Percentiles rank a stretch among this genome's conserved stretches.
Conservation (phyloP, 2,797 vertebrate species). For the Caiman crocodilus region DNA sequence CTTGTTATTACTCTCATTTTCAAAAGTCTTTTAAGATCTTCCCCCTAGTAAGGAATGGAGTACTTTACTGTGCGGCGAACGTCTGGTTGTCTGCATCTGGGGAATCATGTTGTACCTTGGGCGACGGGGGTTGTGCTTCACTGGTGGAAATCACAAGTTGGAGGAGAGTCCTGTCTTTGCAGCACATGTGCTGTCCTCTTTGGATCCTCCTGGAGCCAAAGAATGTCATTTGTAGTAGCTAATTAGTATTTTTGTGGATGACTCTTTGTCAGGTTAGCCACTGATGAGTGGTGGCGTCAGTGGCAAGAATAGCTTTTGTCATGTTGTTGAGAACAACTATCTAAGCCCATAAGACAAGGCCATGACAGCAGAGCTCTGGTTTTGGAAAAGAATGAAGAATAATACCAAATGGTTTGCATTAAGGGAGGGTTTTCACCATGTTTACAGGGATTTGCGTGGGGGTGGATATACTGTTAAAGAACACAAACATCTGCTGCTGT, state of each 20-base stretch:
- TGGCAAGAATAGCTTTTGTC: neutral
- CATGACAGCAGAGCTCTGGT: neutral
- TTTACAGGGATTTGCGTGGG: neutral
- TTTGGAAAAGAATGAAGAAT: accelerated
- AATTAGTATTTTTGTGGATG: neutral
- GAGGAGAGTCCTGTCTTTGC: neutral
- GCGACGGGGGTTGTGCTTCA: accelerated
- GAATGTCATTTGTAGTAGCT: neutral
- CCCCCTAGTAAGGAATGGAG: neutral
- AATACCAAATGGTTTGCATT: neutral
- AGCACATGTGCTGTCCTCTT: accelerated
- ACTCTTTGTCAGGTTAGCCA: neutral
- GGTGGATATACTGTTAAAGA: accelerated
- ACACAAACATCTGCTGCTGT: constrained; percentile 41
- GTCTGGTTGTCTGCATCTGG: neutral
- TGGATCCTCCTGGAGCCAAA: neutral
- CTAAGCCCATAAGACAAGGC: neutral
- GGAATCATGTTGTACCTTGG: accelerated
- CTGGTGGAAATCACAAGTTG: neutral
- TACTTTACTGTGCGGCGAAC: accelerated
- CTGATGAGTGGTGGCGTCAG: neutral
- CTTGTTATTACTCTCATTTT: neutral
- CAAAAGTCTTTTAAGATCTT: neutral
- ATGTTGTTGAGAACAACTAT: neutral
- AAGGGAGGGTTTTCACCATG: neutral